Percentiles rank a stretch among this genome's conserved stretches.
These are phyloP conservation scores for Sitodiplosis mosellana DNA, from an alignment of 1,140 invertebrate species.

Conservation along the genomic window DNA sequence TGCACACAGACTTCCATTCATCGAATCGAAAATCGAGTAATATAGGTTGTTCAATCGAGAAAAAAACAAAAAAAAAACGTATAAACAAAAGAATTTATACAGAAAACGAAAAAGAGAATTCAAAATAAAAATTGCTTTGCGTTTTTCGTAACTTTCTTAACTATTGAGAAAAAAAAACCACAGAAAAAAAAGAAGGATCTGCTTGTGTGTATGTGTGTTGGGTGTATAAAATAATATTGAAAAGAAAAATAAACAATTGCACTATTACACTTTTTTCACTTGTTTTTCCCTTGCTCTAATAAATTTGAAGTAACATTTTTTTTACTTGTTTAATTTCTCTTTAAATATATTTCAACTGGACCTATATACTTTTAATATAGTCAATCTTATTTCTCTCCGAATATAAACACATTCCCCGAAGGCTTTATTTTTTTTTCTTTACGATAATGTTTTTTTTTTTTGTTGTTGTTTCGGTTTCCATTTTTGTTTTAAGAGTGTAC, in stretches of 20 bases:
- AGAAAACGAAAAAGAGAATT: not conserved
- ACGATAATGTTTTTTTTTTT: conserved; percentile 3
- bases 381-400: conserved; percentile 6
- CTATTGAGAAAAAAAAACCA: not conserved
- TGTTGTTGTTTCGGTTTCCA: not conserved
- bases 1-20: no score
- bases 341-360: conserved; percentile 4
- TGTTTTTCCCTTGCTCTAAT: no score
- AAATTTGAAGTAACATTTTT: no score
- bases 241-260: conserved; percentile 3
- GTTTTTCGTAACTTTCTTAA: not conserved
- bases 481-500: conserved; percentile 4
- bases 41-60: not conserved
- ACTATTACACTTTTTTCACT: not conserved
- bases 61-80: not conserved
- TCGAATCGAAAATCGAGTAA: no score
- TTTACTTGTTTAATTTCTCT: no score
- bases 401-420: conserved; percentile 5
- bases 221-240: not conserved
- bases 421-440: conserved; percentile 1
- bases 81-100: not conserved
- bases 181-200: not conserved
- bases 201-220: not conserved
- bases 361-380: conserved; percentile 4
- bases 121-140: not conserved